Base-by-base conservation (phyloP, 2,797 vertebrate species). In the Acipenser ruthenus region DNA sequence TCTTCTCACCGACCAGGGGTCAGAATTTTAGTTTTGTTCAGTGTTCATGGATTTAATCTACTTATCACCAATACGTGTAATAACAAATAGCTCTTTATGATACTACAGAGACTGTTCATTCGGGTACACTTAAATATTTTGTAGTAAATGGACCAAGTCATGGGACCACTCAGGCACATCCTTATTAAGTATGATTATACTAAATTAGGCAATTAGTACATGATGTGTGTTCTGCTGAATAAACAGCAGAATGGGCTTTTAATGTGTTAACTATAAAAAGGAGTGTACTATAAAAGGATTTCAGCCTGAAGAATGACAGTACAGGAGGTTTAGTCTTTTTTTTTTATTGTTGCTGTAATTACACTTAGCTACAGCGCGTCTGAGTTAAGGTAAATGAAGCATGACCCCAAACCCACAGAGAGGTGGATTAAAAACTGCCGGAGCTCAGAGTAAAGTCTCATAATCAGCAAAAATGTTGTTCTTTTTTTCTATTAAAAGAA, bases 301-400 rank as follows among this genome's bases (percentile, higher is more conserved):
- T 49, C 8, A 49, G 67, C 62, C 71, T 1, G 18, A 74, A 75
- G 72, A 73, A 72, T 74, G 76, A 69, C 70, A 77, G 73, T 72
- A 72, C 70, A 71, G 72, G 71, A 69, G 69, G 37, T 6, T 55
- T 55, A n/a, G 6, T 10, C 53, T 70, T 68, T 73, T n/a, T n/a
- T 77, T 74, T 72, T 76, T 67, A 69, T 76, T 75, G 73, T 71
- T 37, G 37, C 37, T 37, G 71, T 78, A 80, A 80, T 80, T 78
- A 70, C 73, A 69, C 77, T 78, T 80, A 73, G 75, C 78, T 77
- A 76, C 78, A 77, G 77, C 75, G 72, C 69, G 74, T 78, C 70
- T 74, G 70, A 70, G 71, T 73, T 78, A 73, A 78, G 71, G 69
- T 69, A 74, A 72, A 71, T 70, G 70, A 70, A 75, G 71, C 64